Conservation (phyloP, 1,140 invertebrate genomes). For the Papilio polytes region DNA sequence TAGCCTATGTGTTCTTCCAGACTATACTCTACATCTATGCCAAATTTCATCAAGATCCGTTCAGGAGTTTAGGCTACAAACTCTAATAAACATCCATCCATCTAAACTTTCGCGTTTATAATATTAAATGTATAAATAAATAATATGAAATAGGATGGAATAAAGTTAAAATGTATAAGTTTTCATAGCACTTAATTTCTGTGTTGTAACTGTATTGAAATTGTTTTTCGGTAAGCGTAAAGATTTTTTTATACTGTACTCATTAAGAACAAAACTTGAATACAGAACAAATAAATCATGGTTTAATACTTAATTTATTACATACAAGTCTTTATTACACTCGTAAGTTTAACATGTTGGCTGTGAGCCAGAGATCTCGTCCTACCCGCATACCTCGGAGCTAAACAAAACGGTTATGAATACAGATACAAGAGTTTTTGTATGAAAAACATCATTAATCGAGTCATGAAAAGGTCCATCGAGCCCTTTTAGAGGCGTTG, state of each 20-base stretch:
- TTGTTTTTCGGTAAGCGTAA: not conserved
- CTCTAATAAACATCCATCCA: too few species aligned
- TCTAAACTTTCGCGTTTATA: too few species aligned
- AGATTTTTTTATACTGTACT: not conserved
- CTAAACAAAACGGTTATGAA: conserved; percentile 22
- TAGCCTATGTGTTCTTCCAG: too few species aligned
- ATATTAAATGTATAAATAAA: too few species aligned
- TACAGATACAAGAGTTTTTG: conserved; percentile 11
- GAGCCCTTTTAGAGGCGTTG: not conserved
- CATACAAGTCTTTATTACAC: not conserved
- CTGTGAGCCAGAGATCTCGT: not conserved
- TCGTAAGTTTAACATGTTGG: conserved; percentile 23
- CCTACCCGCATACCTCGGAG: not conserved
- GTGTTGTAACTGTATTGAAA: too few species aligned
- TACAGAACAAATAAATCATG: not conserved
- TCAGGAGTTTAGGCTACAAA: too few species aligned
- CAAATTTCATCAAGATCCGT: too few species aligned
- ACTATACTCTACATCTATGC: too few species aligned
- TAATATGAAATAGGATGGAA: too few species aligned
- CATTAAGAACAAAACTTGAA: not conserved
- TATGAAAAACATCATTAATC: conserved; percentile 18
- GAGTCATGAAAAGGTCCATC: conserved; percentile 22
- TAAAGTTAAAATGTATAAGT: too few species aligned
- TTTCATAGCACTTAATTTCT: too few species aligned
- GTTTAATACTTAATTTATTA: not conserved